Conservation (phyloP, 2,888 invertebrate genomes). For the Tetrapedia diversipes region DNA sequence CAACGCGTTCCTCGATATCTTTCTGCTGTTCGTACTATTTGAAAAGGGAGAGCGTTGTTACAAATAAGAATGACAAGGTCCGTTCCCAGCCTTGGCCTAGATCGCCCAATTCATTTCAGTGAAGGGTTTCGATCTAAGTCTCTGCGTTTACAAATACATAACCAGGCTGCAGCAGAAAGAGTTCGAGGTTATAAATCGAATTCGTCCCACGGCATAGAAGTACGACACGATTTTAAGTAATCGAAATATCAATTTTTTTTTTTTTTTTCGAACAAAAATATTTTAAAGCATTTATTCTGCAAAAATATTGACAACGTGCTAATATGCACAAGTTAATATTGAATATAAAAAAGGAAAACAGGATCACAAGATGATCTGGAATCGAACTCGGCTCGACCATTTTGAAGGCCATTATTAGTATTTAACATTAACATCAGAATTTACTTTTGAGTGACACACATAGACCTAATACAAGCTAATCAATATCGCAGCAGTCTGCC, state of each 20-base stretch:
- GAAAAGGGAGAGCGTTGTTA: slow-evolving; percentile 58
- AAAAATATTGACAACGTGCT: too few relatives aligned
- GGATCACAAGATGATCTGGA: slow-evolving; percentile 77
- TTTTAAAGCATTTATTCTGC: too few relatives aligned
- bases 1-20: neutral
- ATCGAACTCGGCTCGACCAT: slow-evolving; percentile 82
- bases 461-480: slow-evolving; percentile 40
- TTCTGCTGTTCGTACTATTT: slow-evolving; percentile 6
- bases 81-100: slow-evolving; percentile 64
- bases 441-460: neutral
- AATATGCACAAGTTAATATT: too few relatives aligned
- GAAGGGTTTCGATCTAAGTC: slow-evolving; percentile 42
- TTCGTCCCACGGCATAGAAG: too few relatives aligned
- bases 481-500: slow-evolving; percentile 19
- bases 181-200: neutral
- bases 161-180: neutral
- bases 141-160: neutral
- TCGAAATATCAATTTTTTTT: too few relatives aligned
- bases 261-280: too few relatives aligned
- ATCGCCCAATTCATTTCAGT: slow-evolving; percentile 57
- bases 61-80: slow-evolving; percentile 51
- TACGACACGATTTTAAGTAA: too few relatives aligned
- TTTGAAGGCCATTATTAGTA: slow-evolving; percentile 81
- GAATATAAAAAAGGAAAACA: slow-evolving; percentile 6
- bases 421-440: too few relatives aligned